Conservation (phyloP, 2,888 invertebrate species). For the Rhyacophila evoluta region DNA sequence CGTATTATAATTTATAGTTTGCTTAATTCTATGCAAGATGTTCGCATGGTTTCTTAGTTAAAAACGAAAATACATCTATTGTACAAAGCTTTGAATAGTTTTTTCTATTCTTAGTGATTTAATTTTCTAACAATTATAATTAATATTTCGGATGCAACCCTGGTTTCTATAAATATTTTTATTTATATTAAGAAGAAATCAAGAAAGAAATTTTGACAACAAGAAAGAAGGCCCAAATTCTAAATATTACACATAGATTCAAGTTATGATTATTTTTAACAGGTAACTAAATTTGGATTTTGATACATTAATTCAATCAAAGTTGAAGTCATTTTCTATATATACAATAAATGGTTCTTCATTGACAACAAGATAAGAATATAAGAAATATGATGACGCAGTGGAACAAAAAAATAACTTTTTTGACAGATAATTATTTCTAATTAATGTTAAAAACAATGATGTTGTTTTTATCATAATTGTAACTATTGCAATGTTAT, state of each 20-base stretch:
- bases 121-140: too few relatives aligned
- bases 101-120: too few relatives aligned
- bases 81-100: too few relatives aligned
- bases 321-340: constrained; percentile 53
- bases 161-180: background rate
- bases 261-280: background rate
- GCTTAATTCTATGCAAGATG: too few relatives aligned
- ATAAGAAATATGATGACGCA: background rate
- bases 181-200: background rate
- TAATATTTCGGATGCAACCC: background rate
- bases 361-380: background rate
- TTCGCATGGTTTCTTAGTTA: too few relatives aligned
- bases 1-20: too few relatives aligned
- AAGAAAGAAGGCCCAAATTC: background rate
- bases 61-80: too few relatives aligned
- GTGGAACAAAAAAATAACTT: constrained; percentile 11
- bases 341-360: constrained; percentile 36
- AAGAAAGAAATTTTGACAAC: background rate
- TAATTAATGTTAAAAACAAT: background rate
- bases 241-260: background rate
- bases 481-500: background rate
- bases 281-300: background rate
- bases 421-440: constrained; percentile 7
- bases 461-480: background rate
- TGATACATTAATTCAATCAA: background rate